Base-by-base conservation (phyloP, 2,888 invertebrate species). In the Calameuta pallipes region DNA sequence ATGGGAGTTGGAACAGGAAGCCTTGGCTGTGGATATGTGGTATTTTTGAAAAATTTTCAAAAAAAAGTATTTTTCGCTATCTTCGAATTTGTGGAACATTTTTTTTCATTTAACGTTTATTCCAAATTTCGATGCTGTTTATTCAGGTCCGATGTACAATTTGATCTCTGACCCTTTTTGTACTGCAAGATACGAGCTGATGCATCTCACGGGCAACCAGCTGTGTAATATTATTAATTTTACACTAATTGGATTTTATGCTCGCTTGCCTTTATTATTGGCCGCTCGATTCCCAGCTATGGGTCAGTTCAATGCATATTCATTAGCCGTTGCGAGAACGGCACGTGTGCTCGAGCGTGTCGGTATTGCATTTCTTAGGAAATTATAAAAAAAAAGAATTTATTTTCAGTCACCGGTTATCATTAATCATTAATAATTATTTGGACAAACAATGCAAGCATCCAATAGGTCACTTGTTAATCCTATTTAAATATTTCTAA, bases 171-270 rank as follows among this genome's bases (percentile, higher is more conserved):
- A 56, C 23, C 9, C 9, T 36, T 36, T 41, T 23, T 56, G 6
- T 56, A 56, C 23, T 23, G 56, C 56, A 2, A 15, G 15, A 41
- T 41, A 41, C 41, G 15, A 0, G 56, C 56, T 9, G 56, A 9
- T 23, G 56, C 2, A 23, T 9, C 23, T 56, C 23, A 9, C 23
- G 56, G 56, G 23, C 23, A 56, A 23, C 15, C 56, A 56, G 56
- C 31, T 23, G 71, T 13, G 71, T 30, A 71, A 30, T 77, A 76
- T 77, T 80, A 69, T 76, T 79, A 76, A 74, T 79, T 69, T 35
- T 85, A 82, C 85, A 80, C 89, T 90, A 90, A 90, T 90, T 90
- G 89, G 88, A 89, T 90, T 90, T 90, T 90, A 90, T 88, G 89
- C 87, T 87, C 87, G 86, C 87, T 89, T 86, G 87, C 87, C 85